Evolutionary conservation across 2,888 invertebrate species (phyloP).

Genomic region (Periphyllus acericola): DNA sequence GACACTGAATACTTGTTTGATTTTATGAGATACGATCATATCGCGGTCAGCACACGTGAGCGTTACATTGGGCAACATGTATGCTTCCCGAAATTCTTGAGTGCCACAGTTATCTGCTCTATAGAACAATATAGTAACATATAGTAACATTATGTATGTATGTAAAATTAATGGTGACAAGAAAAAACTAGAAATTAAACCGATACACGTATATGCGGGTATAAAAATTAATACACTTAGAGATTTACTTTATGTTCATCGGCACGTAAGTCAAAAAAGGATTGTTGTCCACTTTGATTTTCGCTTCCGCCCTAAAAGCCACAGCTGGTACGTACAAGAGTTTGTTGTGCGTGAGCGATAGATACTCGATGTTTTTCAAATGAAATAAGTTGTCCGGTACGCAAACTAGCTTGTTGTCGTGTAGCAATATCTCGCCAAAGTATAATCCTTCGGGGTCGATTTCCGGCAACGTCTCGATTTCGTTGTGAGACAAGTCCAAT

Average conservation of each 20-base stretch:
- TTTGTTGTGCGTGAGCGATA: conserved; percentile 35
- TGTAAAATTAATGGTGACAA: too few relatives aligned
- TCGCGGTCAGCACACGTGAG: not conserved
- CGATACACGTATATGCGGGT: not conserved
- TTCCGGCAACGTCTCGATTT: conserved; percentile 41
- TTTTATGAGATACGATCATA: conserved; percentile 42
- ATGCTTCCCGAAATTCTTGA: not conserved
- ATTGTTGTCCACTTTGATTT: conserved; percentile 42
- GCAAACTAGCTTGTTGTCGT: conserved; percentile 31
- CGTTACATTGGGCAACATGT: conserved; percentile 17
- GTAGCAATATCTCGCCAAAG: conserved; percentile 37
- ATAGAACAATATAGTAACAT: not conserved
- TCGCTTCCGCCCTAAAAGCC: conserved; percentile 22
- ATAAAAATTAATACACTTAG: not conserved
- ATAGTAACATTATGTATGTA: too few relatives aligned
- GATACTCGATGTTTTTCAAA: conserved; percentile 49
- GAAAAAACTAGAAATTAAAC: too few relatives aligned
- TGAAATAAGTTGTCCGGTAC: conserved; percentile 49
- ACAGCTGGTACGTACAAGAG: conserved; percentile 42
- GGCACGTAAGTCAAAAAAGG: conserved; percentile 38
- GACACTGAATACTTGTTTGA: conserved; percentile 38
- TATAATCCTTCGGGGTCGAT: conserved; percentile 41
- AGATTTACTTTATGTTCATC: conserved; percentile 10
- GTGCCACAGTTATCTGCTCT: conserved; percentile 42
- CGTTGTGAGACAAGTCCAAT: conserved; percentile 37